Evolutionary conservation across 1,140 invertebrate genomes (phyloP).

Genomic region (Antheraea pernyi): DNA sequence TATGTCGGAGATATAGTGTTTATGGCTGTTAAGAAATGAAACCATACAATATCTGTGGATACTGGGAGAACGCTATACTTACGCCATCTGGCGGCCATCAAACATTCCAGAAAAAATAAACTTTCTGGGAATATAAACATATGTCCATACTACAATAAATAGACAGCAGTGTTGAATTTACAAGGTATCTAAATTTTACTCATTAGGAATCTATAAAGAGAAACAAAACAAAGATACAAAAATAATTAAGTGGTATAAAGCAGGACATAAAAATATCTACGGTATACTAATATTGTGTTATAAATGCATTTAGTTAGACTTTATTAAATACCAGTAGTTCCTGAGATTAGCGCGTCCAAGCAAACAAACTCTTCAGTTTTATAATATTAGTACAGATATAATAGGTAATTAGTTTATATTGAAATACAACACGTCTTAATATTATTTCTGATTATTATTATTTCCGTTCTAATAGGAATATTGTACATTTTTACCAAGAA

Average conservation of each 20-base stretch:
- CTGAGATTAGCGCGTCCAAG: too few species aligned
- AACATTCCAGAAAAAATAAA: slow-evolving; percentile 69
- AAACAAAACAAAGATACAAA: not conserved
- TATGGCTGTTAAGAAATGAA: slow-evolving; percentile 59
- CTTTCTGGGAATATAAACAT: slow-evolving; percentile 70
- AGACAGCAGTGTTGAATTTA: slow-evolving; percentile 38
- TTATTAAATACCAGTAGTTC: too few species aligned
- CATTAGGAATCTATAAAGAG: not conserved
- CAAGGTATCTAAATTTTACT: slow-evolving; percentile 1
- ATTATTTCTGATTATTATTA: too few species aligned
- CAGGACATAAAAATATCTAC: not conserved
- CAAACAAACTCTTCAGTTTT: too few species aligned
- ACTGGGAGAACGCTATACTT: slow-evolving; percentile 51
- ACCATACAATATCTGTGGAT: slow-evolving; percentile 40
- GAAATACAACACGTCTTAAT: too few species aligned
- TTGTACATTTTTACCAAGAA: too few species aligned
- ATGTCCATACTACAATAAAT: slow-evolving; percentile 52
- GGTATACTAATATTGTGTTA: not conserved
- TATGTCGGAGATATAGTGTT: slow-evolving; percentile 58
- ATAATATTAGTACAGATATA: too few species aligned
- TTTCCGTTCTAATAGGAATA: too few species aligned
- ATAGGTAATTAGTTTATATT: too few species aligned
- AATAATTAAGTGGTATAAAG: not conserved
- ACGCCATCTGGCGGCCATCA: slow-evolving; percentile 73
- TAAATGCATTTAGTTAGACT: too few species aligned